These are phyloP conservation scores for Prionailurus bengalensis DNA, from an alignment of 2,113 vertebrate genomes.

Conservation along the genomic window DNA sequence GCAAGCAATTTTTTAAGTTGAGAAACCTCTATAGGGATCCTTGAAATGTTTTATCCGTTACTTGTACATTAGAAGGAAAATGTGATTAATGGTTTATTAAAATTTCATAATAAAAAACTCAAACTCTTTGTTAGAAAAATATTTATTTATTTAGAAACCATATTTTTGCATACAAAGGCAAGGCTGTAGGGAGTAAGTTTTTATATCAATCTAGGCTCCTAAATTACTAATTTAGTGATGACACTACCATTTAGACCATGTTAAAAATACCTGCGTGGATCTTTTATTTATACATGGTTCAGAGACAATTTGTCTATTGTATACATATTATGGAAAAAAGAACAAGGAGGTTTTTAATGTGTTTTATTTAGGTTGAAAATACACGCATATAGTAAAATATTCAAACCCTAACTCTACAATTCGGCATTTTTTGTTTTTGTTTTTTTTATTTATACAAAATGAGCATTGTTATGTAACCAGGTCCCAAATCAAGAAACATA, in stretches of 20 bases:
- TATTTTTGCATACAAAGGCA: conserved; percentile 79
- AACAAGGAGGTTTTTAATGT: neutral
- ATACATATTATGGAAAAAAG: conserved; percentile 43
- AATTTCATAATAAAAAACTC: conserved; percentile 79
- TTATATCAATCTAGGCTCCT: conserved; percentile 60
- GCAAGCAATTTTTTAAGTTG: conserved; percentile 79
- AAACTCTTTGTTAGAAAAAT: conserved; percentile 69
- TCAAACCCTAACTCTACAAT: neutral
- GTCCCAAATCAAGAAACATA: neutral
- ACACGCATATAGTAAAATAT: neutral
- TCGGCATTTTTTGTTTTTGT: neutral
- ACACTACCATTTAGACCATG: conserved; percentile 68
- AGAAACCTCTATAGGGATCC: conserved; percentile 70
- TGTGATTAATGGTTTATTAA: conserved; percentile 81
- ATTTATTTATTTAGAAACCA: conserved; percentile 48
- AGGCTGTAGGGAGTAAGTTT: conserved; percentile 61
- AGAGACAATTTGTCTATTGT: conserved; percentile 49
- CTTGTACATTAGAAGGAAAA: conserved; percentile 67
- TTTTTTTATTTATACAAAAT: neutral
- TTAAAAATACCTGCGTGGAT: conserved; percentile 59
- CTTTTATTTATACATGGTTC: conserved; percentile 48
- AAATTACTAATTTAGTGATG: conserved; percentile 58
- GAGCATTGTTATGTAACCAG: neutral
- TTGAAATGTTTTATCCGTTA: conserved; percentile 81
- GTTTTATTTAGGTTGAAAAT: neutral